Conservation (phyloP, 2,797 vertebrate genomes). For the Peromyscus attwateri region DNA sequence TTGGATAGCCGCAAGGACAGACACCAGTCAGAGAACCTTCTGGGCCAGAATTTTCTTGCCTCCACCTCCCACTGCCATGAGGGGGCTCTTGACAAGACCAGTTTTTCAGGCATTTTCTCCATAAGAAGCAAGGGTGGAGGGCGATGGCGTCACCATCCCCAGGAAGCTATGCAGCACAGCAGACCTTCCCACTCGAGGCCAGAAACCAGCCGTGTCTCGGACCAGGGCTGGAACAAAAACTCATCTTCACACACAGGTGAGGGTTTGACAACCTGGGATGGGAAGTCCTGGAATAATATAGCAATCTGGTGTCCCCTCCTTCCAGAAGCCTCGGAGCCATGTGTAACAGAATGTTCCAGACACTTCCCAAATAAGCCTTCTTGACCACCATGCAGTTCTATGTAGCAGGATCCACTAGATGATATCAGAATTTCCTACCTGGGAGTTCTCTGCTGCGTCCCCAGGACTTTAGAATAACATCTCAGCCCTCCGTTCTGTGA, state of each 20-base stretch:
- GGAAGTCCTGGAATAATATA: background rate
- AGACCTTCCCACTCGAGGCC: background rate
- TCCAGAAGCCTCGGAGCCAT: background rate
- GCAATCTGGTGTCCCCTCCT: background rate
- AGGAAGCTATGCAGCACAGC: background rate
- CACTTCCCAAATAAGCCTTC: background rate
- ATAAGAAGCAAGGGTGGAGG: background rate
- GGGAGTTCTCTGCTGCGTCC: constrained; percentile 76
- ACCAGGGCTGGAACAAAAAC: background rate
- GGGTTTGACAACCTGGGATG: background rate
- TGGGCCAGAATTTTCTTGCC: background rate
- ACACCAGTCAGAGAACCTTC: background rate
- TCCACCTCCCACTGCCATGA: background rate
- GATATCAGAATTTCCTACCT: constrained; percentile 82
- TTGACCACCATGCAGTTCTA: background rate
- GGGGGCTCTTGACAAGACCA: background rate
- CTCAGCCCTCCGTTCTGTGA: constrained; percentile 74
- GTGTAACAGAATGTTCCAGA: background rate
- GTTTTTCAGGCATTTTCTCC: background rate
- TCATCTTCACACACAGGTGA: background rate
- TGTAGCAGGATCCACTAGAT: background rate
- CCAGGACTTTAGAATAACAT: constrained; percentile 82
- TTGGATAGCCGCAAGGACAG: background rate
- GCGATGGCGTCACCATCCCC: background rate
- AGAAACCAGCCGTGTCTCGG: background rate